Percentiles rank a stretch among this genome's conserved stretches.
Conservation (phyloP, 2,888 invertebrate genomes). For the Stratiomys singularior region DNA sequence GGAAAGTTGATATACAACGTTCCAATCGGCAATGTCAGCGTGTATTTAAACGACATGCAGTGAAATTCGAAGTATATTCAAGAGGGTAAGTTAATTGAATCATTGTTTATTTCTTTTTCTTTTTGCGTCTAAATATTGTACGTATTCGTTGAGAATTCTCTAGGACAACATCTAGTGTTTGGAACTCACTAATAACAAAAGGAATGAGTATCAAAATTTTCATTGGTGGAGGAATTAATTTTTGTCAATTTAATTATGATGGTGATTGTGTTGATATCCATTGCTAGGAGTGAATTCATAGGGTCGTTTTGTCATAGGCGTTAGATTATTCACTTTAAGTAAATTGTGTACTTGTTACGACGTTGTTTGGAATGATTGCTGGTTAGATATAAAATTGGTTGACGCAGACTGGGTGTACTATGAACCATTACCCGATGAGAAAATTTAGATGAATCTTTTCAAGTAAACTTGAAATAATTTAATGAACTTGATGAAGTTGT, state of each 20-base stretch:
- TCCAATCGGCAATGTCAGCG: slow-evolving; percentile 82
- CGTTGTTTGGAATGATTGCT: too few relatives aligned
- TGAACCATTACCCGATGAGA: too few relatives aligned
- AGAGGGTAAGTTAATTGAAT: slow-evolving; percentile 78
- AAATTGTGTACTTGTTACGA: too few relatives aligned
- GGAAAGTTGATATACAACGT: slow-evolving; percentile 82
- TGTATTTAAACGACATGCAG: slow-evolving; percentile 85
- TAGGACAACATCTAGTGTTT: slow-evolving; percentile 51
- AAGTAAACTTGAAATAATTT: too few relatives aligned
- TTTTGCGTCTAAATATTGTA: slow-evolving; percentile 45
- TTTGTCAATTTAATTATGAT: neutral
- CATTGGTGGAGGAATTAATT: slow-evolving; percentile 29
- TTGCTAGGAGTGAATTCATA: too few relatives aligned
- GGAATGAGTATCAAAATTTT: neutral
- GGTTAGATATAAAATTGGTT: too few relatives aligned
- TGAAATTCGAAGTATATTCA: slow-evolving; percentile 92
- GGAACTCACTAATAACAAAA: slow-evolving; percentile 26
- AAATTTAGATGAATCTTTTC: too few relatives aligned
- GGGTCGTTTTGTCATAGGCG: too few relatives aligned
- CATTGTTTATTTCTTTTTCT: slow-evolving; percentile 30
- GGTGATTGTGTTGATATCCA: neutral
- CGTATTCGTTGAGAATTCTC: slow-evolving; percentile 22
- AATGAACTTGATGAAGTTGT: too few relatives aligned
- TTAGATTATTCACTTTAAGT: too few relatives aligned
- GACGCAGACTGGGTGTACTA: too few relatives aligned